Percentiles rank a stretch among this genome's conserved stretches.
Evolutionary conservation across 2,113 vertebrate genomes (phyloP).

Genomic region (Ia io): DNA sequence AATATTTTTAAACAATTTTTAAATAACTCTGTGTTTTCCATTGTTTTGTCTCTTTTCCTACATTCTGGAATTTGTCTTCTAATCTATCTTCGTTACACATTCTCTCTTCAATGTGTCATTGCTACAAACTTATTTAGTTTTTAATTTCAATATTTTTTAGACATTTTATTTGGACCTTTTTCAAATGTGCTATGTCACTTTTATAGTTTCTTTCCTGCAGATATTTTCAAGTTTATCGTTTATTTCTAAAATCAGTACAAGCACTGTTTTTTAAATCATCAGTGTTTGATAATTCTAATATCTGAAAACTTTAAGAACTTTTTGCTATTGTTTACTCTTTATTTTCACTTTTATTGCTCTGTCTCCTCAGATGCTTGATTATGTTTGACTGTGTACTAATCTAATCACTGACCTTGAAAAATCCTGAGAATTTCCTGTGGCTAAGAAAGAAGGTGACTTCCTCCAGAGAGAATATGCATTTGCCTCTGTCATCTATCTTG

Average conservation of each 20-base stretch:
- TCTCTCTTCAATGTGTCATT: neutral
- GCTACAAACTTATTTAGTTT: neutral
- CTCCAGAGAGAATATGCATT: neutral
- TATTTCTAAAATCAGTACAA: neutral
- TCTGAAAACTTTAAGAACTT: neutral
- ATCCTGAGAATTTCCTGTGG: neutral
- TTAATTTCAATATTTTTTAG: neutral
- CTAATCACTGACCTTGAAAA: neutral
- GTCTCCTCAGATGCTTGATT: neutral
- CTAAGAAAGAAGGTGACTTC: neutral
- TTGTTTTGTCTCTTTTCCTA: neutral
- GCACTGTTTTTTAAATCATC: neutral
- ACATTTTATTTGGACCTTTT: neutral
- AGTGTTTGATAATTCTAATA: neutral
- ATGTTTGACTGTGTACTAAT: neutral
- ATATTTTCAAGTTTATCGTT: neutral
- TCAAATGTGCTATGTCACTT: neutral
- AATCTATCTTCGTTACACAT: neutral
- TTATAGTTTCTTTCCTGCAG: neutral
- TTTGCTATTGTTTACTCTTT: neutral
- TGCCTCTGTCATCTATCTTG: neutral
- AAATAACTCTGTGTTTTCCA: neutral
- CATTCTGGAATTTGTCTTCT: conserved; percentile 2
- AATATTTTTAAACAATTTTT: neutral
- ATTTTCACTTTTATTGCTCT: neutral